Conservation (phyloP, 1,140 invertebrate genomes). For the Argopecten irradians region DNA sequence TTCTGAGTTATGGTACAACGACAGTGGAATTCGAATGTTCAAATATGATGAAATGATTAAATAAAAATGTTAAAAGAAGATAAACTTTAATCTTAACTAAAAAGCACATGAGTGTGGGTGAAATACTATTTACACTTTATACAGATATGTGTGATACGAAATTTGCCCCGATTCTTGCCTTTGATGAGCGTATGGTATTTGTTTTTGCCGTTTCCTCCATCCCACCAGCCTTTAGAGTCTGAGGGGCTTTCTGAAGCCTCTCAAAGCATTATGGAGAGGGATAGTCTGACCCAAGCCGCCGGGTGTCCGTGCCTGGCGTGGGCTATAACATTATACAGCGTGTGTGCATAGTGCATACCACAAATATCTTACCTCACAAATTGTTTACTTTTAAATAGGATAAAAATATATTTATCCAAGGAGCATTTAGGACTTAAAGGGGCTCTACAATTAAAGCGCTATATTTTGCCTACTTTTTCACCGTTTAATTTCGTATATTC, state of each 20-base stretch:
- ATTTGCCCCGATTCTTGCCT: no score
- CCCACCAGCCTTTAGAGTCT: background rate
- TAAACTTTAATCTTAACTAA: background rate
- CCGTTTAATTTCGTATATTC: background rate
- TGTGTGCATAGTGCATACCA: constrained; percentile 1
- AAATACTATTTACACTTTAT: background rate
- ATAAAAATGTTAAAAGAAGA: background rate
- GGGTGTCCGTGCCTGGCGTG: background rate
- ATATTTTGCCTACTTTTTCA: background rate
- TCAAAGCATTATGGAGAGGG: background rate
- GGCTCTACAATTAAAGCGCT: background rate
- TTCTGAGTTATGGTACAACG: no score
- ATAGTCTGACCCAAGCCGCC: background rate
- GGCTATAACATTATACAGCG: background rate
- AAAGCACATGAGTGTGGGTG: background rate
- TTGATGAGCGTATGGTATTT: background rate
- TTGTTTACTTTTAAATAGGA: constrained; percentile 1
- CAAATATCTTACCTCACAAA: background rate
- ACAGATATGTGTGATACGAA: no score
- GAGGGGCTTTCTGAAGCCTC: background rate
- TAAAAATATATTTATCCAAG: constrained; percentile 17
- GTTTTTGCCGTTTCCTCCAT: background rate
- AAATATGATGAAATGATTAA: background rate
- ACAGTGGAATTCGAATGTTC: background rate
- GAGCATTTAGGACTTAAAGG: background rate